These are phyloP conservation scores for Parthenolecanium corni DNA, from an alignment of 2,888 invertebrate species.

Conservation along the genomic window DNA sequence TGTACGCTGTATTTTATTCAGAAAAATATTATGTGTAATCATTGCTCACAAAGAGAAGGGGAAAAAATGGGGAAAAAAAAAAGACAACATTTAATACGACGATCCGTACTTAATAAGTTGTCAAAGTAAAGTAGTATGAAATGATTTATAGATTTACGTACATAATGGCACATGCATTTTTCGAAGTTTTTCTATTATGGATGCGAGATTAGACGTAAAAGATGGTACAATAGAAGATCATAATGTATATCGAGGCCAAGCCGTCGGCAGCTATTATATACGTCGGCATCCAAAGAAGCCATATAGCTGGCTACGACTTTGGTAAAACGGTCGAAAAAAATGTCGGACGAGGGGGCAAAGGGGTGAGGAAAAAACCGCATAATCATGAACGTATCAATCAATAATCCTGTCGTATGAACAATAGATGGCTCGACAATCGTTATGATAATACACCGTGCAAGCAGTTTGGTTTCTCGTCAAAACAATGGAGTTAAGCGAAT, in stretches of 20 bases:
- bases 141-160: constrained; percentile 25
- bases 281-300: constrained; percentile 6
- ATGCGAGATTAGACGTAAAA: constrained; percentile 17
- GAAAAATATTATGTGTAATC: not conserved
- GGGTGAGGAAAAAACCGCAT: constrained; percentile 22
- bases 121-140: constrained; percentile 26
- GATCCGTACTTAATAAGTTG: constrained; percentile 26
- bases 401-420: constrained; percentile 25
- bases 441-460: constrained; percentile 18
- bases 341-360: constrained; percentile 7
- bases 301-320: not conserved
- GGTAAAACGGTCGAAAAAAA: constrained; percentile 11
- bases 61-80: not conserved
- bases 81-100: constrained; percentile 19
- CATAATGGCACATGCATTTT: constrained; percentile 24
- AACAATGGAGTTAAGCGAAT: constrained; percentile 24
- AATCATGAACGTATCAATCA: constrained; percentile 27
- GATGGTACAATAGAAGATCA: constrained; percentile 24
- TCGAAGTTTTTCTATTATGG: constrained; percentile 20
- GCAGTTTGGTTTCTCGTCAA: constrained; percentile 11
- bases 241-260: constrained; percentile 25
- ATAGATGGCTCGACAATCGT: constrained; percentile 21
- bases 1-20: not conserved
- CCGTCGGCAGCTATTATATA: constrained; percentile 26
- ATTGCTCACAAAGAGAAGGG: too few species aligned